Percentiles rank a stretch among this genome's conserved stretches.
These are phyloP conservation scores for Falco novaeseelandiae DNA, from an alignment of 2,797 vertebrate species.

Conservation along the genomic window DNA sequence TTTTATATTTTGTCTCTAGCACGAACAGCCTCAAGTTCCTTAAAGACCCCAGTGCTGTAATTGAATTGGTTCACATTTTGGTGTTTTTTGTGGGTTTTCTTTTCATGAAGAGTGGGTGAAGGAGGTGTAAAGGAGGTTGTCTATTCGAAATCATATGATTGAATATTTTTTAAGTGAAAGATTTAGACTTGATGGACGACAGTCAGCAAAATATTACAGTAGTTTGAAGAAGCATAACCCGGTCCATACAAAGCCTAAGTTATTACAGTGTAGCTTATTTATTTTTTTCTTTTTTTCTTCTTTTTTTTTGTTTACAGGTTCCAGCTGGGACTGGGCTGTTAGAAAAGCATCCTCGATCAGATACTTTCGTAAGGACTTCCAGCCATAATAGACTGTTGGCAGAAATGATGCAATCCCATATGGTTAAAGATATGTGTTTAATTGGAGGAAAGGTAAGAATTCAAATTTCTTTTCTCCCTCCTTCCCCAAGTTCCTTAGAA, in stretches of 20 bases:
- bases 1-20: neutral
- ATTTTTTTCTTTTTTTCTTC: neutral
- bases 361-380: constrained; percentile 85
- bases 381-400: constrained; percentile 88
- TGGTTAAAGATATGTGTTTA: constrained; percentile 95
- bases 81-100: neutral
- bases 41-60: neutral
- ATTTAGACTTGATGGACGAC: neutral
- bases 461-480: neutral
- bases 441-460: constrained; percentile 92
- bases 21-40: neutral
- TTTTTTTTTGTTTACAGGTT: constrained; percentile 77
- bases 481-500: neutral
- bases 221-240: neutral
- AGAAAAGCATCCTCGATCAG: constrained; percentile 69
- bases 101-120: neutral
- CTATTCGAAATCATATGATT: neutral
- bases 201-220: neutral
- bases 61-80: neutral
- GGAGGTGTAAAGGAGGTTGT: neutral
- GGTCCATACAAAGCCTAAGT: neutral
- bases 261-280: neutral
- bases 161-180: neutral
- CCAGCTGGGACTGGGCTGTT: constrained; percentile 82
- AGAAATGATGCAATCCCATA: constrained; percentile 97